Conservation (phyloP, 2,113 vertebrate genomes). For the Crotophaga sulcirostris region DNA sequence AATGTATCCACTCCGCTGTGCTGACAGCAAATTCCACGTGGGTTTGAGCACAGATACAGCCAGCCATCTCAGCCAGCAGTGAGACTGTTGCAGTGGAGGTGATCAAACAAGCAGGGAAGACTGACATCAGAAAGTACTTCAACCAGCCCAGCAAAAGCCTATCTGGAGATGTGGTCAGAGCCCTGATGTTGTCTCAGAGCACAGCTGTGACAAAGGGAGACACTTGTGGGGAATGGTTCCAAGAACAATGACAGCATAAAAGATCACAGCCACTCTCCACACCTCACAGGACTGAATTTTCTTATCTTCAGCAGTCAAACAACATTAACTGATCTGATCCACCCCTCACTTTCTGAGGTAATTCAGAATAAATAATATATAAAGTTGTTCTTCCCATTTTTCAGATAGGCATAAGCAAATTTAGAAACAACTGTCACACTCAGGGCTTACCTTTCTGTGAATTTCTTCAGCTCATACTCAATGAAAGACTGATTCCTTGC, state of each 20-base stretch:
- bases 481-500: neutral
- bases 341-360: neutral
- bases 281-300: neutral
- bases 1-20: accelerated
- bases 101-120: neutral
- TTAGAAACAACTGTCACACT: neutral
- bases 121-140: neutral
- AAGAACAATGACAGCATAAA: neutral
- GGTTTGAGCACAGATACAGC: neutral
- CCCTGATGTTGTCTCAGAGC: neutral
- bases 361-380: too few species aligned
- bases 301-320: neutral
- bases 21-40: neutral
- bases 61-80: neutral
- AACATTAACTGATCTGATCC: neutral
- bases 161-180: neutral
- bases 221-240: accelerated
- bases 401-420: neutral
- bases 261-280: neutral
- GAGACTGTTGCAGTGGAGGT: neutral
- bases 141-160: neutral
- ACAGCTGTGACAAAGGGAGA: neutral
- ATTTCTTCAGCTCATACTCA: neutral
- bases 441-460: neutral
- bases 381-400: neutral